phyloP scores from a whole-genome alignment of 2,797 vertebrate species.

The Rhabdophis nuchalis region DNA sequence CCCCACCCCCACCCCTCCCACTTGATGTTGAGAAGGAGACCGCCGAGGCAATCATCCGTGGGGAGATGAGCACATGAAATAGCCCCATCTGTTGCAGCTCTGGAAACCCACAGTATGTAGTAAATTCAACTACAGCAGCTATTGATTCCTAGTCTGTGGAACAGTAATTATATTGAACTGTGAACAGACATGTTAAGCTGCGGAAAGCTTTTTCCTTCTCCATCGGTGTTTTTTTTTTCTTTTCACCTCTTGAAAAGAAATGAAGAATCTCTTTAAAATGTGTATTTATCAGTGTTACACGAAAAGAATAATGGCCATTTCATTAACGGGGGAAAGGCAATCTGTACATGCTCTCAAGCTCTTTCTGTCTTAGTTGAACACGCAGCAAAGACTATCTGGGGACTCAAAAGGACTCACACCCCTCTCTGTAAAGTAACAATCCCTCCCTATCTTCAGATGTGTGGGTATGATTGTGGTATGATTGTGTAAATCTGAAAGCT shows the following conservation, averaged over 20 bases:
- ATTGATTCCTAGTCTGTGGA: slow-evolving; percentile 81
- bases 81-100: slow-evolving; percentile 74
- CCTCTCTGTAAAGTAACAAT: background rate
- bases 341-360: background rate
- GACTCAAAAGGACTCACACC: background rate
- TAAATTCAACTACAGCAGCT: slow-evolving; percentile 76
- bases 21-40: background rate
- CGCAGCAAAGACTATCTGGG: background rate
- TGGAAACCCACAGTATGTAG: slow-evolving; percentile 79
- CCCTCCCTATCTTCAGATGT: background rate
- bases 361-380: background rate
- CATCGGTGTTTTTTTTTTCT: background rate
- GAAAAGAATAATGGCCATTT: background rate
- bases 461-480: background rate
- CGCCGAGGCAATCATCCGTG: slow-evolving; percentile 39
- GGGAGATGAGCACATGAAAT: slow-evolving; percentile 73
- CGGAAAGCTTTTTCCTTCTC: slow-evolving; percentile 60
- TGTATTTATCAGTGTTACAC: background rate
- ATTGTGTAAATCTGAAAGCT: background rate
- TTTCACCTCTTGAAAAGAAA: slow-evolving; percentile 39
- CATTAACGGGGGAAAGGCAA: background rate
- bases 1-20: background rate
- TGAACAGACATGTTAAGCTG: slow-evolving; percentile 77
- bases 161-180: slow-evolving; percentile 88
- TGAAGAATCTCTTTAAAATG: slow-evolving; percentile 33